Conservation (phyloP, 2,113 vertebrate species). For the Pipa parva region DNA sequence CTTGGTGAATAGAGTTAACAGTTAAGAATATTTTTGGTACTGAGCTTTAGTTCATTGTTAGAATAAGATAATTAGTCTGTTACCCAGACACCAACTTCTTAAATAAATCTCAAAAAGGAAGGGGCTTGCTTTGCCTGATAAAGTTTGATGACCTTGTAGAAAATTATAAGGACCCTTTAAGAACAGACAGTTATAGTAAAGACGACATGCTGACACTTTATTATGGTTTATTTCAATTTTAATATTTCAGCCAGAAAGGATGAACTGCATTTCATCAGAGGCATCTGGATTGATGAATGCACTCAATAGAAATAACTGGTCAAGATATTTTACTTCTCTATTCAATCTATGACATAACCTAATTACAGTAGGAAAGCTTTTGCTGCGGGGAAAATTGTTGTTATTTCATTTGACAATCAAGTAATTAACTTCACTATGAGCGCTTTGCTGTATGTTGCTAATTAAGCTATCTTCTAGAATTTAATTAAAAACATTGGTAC, state of each 20-base stretch:
- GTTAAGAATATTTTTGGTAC: too few species aligned
- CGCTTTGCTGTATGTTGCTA: slow-evolving; percentile 55
- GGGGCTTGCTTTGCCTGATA: too few species aligned
- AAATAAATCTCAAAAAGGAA: too few species aligned
- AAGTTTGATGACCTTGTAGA: too few species aligned
- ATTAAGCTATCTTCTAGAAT: slow-evolving; percentile 54
- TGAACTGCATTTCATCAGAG: slow-evolving; percentile 55
- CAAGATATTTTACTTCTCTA: slow-evolving; percentile 60
- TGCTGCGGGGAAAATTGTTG: slow-evolving; percentile 58
- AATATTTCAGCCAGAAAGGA: neutral
- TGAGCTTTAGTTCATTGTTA: too few species aligned
- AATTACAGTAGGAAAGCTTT: slow-evolving; percentile 61
- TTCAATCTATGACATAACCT: slow-evolving; percentile 62
- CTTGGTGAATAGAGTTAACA: too few species aligned
- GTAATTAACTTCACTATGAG: slow-evolving; percentile 63
- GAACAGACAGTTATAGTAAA: too few species aligned
- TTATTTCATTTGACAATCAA: slow-evolving; percentile 66
- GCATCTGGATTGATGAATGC: slow-evolving; percentile 59
- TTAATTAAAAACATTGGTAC: slow-evolving; percentile 56
- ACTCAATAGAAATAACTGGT: slow-evolving; percentile 48
- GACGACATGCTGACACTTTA: neutral
- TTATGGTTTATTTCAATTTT: neutral
- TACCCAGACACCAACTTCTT: too few species aligned
- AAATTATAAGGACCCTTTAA: too few species aligned
- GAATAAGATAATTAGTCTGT: too few species aligned